Conservation (phyloP, 2,888 invertebrate species). For the Tricholauxania praeusta region DNA sequence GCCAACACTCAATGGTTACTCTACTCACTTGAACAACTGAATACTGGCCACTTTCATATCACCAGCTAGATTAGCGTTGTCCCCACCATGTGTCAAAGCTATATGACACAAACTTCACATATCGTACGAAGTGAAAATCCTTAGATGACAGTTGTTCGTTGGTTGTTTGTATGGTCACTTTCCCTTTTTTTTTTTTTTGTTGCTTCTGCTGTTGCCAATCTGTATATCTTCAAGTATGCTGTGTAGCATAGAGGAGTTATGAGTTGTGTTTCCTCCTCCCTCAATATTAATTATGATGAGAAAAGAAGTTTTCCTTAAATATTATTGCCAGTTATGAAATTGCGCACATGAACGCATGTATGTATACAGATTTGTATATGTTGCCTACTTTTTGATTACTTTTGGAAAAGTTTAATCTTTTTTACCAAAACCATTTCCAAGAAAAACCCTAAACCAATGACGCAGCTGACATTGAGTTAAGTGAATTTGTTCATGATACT, state of each 20-base stretch:
- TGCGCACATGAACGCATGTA: no score
- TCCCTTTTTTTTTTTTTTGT: no score
- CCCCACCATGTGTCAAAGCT: neutral
- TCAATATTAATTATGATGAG: slow-evolving; percentile 38
- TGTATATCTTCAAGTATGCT: neutral
- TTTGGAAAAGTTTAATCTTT: slow-evolving; percentile 15
- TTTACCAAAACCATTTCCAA: neutral
- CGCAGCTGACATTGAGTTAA: slow-evolving; percentile 49
- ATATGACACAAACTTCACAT: neutral
- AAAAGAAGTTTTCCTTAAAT: slow-evolving; percentile 39
- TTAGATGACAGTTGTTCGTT: slow-evolving; percentile 26
- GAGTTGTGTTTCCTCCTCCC: neutral
- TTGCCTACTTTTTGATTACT: slow-evolving; percentile 8
- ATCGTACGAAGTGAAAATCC: no score
- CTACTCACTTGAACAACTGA: no score
- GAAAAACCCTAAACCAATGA: neutral
- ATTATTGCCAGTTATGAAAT: slow-evolving; percentile 36
- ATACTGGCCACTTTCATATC: neutral
- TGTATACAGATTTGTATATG: neutral
- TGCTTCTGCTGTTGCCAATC: no score
- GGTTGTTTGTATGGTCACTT: no score
- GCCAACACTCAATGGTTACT: neutral
- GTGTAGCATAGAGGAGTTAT: neutral
- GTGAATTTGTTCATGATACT: slow-evolving; percentile 60
- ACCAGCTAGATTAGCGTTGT: slow-evolving; percentile 11